Conservation (phyloP, 2,797 vertebrate species). For the Neoniphon sammara region DNA sequence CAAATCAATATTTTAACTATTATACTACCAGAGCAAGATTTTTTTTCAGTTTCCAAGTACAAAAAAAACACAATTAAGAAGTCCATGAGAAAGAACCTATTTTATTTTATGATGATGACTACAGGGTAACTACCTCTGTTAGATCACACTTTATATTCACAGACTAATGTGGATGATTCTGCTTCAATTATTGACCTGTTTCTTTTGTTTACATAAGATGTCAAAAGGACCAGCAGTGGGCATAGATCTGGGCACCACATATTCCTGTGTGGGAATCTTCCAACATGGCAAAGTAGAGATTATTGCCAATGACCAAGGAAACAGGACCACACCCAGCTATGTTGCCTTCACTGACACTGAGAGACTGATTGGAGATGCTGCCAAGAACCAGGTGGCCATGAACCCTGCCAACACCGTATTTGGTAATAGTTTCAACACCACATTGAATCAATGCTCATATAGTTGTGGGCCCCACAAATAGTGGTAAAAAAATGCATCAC, state of each 20-base stretch:
- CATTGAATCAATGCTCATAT: slow-evolving; percentile 3
- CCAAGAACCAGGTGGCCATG: slow-evolving; percentile 95
- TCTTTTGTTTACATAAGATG: slow-evolving; percentile 71
- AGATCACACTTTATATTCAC: not conserved
- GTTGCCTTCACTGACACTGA: slow-evolving; percentile 92
- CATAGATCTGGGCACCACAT: slow-evolving; percentile 87
- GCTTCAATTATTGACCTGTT: not conserved
- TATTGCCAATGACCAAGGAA: slow-evolving; percentile 88
- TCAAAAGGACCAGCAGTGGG: slow-evolving; percentile 87
- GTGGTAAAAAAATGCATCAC: not conserved
- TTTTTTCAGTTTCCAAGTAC: not conserved
- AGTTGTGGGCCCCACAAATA: too few relatives aligned
- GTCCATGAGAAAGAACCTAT: not conserved
- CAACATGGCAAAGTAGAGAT: slow-evolving; percentile 89
- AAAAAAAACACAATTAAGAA: not conserved
- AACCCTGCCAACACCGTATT: slow-evolving; percentile 93
- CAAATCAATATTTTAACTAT: not conserved
- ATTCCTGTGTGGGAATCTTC: slow-evolving; percentile 88
- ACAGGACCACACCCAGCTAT: slow-evolving; percentile 92
- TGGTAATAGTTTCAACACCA: slow-evolving; percentile 74
- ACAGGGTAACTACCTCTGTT: not conserved
- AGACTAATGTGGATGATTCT: not conserved
- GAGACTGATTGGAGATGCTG: slow-evolving; percentile 91
- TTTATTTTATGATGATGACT: too few relatives aligned
- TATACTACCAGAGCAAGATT: not conserved